Evolutionary conservation across 1,140 invertebrate species (phyloP).

Genomic region (Drosophila mayri): DNA sequence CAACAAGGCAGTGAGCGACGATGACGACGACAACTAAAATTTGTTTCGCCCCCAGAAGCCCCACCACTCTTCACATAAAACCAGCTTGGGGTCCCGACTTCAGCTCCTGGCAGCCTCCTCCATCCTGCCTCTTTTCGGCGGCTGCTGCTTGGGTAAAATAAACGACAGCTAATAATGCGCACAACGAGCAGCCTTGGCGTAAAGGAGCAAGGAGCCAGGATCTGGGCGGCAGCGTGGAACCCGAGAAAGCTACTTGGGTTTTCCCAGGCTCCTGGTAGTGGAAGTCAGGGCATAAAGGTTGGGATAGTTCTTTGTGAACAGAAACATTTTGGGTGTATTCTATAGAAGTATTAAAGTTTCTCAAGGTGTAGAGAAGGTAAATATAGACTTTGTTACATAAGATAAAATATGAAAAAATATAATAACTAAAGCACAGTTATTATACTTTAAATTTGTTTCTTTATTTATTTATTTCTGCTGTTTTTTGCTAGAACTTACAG

Average conservation of each 20-base stretch:
- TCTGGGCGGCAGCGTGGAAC: constrained; percentile 15
- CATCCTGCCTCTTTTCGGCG: constrained; percentile 17
- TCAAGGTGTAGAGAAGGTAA: not conserved
- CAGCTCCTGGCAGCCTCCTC: constrained; percentile 14
- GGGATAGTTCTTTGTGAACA: constrained; percentile 15
- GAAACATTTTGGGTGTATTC: not conserved
- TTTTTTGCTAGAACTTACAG: not conserved
- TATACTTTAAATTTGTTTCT: not conserved
- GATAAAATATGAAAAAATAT: not conserved
- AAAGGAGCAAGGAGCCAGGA: constrained; percentile 41
- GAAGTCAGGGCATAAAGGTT: constrained; percentile 12
- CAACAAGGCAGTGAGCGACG: constrained; percentile 40
- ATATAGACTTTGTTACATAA: not conserved
- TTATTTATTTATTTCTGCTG: not conserved
- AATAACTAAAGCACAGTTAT: too few species aligned
- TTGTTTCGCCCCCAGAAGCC: constrained; percentile 53
- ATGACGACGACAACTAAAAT: constrained; percentile 73
- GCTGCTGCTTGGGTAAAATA: constrained; percentile 72
- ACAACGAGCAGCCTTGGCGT: constrained; percentile 55
- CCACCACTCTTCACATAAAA: constrained; percentile 23
- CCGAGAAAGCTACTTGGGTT: constrained; percentile 49
- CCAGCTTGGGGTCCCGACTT: constrained; percentile 32
- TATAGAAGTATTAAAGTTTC: not conserved
- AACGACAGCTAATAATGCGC: constrained; percentile 81
- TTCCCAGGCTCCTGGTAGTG: constrained; percentile 19